Conservation (phyloP, 2,888 invertebrate species). For the Harpagoxenus sublaevis region DNA sequence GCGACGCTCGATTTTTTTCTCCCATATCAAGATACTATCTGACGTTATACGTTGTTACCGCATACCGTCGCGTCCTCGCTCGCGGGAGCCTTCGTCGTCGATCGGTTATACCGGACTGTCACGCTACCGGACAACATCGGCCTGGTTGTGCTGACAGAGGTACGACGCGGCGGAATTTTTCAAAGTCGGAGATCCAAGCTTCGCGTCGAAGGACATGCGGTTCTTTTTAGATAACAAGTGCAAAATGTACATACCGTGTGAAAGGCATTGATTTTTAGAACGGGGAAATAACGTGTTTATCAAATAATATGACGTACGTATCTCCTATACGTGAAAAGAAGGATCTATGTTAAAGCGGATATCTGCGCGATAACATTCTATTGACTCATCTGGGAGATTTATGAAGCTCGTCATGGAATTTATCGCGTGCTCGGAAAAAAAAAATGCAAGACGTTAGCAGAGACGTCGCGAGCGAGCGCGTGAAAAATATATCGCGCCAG, state of each 20-base stretch:
- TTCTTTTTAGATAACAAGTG: neutral
- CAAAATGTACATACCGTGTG: too few species aligned
- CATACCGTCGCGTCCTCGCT: constrained; percentile 58
- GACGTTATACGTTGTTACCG: constrained; percentile 61
- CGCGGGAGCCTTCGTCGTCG: constrained; percentile 51
- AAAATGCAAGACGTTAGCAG: neutral
- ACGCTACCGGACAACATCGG: neutral
- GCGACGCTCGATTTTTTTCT: constrained; percentile 71
- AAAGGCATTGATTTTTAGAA: neutral
- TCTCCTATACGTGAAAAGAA: neutral
- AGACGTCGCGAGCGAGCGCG: constrained; percentile 14
- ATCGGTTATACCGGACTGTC: constrained; percentile 6
- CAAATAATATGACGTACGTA: neutral
- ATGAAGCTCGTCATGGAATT: constrained; percentile 14
- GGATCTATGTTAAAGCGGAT: constrained; percentile 6
- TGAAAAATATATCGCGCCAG: constrained; percentile 35
- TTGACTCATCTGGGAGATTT: neutral
- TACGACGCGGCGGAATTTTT: neutral
- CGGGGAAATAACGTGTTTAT: neutral
- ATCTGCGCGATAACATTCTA: constrained; percentile 1
- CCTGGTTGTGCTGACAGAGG: constrained; percentile 1
- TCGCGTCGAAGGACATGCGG: neutral
- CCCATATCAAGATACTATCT: constrained; percentile 57
- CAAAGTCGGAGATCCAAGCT: neutral
- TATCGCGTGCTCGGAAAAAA: constrained; percentile 19